Evolutionary conservation across 2,113 vertebrate genomes (phyloP).

Genomic region (Suricata suricatta): DNA sequence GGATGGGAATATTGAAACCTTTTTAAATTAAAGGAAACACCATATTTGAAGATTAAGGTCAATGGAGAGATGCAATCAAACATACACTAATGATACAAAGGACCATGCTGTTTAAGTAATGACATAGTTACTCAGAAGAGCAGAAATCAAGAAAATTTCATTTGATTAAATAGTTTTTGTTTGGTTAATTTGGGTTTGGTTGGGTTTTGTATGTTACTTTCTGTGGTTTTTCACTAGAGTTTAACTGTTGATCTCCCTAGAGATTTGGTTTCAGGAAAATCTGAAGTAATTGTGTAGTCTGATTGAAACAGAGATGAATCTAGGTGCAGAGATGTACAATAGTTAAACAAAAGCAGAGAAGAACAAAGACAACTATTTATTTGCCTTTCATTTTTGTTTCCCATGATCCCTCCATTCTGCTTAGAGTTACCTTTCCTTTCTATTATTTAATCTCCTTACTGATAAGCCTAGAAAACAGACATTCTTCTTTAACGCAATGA

Average conservation of each 20-base stretch:
- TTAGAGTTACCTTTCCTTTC: background rate
- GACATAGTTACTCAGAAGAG: background rate
- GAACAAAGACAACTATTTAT: background rate
- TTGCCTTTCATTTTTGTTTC: background rate
- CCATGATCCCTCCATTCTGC: background rate
- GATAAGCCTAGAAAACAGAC: background rate
- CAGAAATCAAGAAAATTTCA: background rate
- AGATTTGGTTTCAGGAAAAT: background rate
- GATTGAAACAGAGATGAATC: background rate
- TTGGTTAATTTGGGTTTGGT: background rate
- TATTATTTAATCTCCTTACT: background rate
- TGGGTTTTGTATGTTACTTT: background rate
- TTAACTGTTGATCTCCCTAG: background rate
- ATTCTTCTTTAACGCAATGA: background rate
- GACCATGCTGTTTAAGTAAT: background rate
- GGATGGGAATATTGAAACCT: background rate
- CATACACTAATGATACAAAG: background rate
- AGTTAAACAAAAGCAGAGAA: background rate
- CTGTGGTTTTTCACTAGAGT: background rate
- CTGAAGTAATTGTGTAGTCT: background rate
- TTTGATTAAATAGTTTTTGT: background rate
- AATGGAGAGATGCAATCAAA: background rate
- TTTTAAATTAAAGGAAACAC: constrained; percentile 44
- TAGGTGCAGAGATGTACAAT: background rate
- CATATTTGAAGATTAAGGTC: background rate